Evolutionary conservation across 2,888 invertebrate species (phyloP).

Genomic region (Lycia hirtaria): DNA sequence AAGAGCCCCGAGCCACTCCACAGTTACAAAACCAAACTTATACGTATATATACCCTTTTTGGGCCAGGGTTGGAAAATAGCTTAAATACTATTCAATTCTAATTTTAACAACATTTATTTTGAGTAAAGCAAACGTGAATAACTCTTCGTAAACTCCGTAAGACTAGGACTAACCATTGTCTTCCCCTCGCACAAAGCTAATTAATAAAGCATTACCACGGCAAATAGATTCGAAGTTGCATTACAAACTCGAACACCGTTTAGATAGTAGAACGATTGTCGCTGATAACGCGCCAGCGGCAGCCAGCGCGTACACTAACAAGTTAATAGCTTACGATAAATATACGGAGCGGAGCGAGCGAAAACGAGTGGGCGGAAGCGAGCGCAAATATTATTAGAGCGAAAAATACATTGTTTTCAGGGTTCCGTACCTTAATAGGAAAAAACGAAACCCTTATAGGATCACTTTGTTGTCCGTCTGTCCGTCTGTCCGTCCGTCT

Average conservation of each 20-base stretch:
- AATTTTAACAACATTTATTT: not conserved
- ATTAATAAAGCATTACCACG: slow-evolving; percentile 46
- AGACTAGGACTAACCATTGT: slow-evolving; percentile 10
- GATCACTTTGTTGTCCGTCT: too few species aligned
- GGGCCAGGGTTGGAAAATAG: too few species aligned
- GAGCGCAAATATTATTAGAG: slow-evolving; percentile 6
- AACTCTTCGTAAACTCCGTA: not conserved
- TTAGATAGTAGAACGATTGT: slow-evolving; percentile 60
- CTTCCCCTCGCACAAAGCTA: slow-evolving; percentile 30
- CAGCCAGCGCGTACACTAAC: slow-evolving; percentile 53
- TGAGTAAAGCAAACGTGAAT: not conserved
- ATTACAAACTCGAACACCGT: slow-evolving; percentile 50
- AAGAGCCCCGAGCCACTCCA: too few species aligned
- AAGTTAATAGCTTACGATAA: slow-evolving; percentile 73
- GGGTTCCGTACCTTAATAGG: not conserved
- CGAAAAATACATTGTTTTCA: slow-evolving; percentile 1
- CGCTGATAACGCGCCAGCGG: slow-evolving; percentile 59
- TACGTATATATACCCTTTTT: too few species aligned
- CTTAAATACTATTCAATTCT: too few species aligned
- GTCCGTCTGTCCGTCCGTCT: too few species aligned
- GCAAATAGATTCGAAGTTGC: slow-evolving; percentile 51
- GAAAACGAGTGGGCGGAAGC: slow-evolving; percentile 19
- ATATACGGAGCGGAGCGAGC: slow-evolving; percentile 46
- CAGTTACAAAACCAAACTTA: too few species aligned
- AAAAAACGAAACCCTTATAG: too few species aligned